Base-by-base conservation (phyloP, 1,140 invertebrate genomes). In the Ladona fulva region DNA sequence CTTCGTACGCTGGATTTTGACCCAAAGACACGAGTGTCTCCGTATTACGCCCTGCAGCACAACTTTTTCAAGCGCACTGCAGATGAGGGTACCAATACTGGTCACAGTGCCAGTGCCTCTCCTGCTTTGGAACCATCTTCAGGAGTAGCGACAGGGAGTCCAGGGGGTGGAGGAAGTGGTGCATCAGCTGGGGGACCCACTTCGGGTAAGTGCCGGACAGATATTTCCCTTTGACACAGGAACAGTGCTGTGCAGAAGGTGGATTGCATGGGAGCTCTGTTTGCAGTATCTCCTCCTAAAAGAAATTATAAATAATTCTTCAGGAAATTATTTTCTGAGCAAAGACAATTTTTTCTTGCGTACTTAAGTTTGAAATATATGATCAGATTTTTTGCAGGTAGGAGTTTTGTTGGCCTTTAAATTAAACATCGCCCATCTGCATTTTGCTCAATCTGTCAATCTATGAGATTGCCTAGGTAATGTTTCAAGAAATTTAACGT, bases 1-100 rank as follows among this genome's bases (percentile, higher is more conserved):
- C 87, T 97, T 80, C 91, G 95, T 85, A 99, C 99, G 97, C 87
- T 99, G 82, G 97, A 99, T 83, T 99, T 96, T 86, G 97, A 99
- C 87, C 97, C 98, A 0, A 97, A 98, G 86, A 95, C 94, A 77
- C 89, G 98, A 80, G 96, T 99, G 81, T 98, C 96, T 81, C 97
- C 98, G 52, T 97, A 97, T 86, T 97, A 99, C 86, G 97, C 97
- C 82, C 89, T 99, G 80, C 95, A 97, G 86, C 97, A 98, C 89
- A 96, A 96, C 85, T 99, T 98, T 88, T 97, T 99, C 86, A 97
- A 97, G 86, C 90, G 96, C 83, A 96, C 95, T 79, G 91, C 93
- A 79, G 97, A 98, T 85, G 96, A 98, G 87, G 91, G 94, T 83
- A 98, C 95, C 81, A 96, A 96, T 85, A 97, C 95, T 81, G 88